These are phyloP conservation scores for Pangasianodon hypophthalmus DNA, from an alignment of 2,113 vertebrate genomes.

Conservation along the genomic window DNA sequence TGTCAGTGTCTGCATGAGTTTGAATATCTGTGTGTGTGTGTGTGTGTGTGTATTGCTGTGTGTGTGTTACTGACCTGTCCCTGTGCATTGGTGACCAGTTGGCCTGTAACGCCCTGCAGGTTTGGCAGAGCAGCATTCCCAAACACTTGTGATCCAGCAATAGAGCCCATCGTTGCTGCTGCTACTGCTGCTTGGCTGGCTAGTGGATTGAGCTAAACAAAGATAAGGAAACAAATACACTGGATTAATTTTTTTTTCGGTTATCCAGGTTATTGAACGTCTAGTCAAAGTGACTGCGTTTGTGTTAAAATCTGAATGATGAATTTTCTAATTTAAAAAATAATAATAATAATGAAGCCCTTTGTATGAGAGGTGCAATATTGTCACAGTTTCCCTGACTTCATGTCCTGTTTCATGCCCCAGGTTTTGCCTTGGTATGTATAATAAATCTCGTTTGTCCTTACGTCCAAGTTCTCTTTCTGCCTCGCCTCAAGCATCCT, in stretches of 20 bases:
- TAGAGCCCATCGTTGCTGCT: conserved; percentile 92
- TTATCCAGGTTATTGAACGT: background rate
- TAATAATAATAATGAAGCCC: background rate
- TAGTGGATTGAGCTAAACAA: conserved; percentile 89
- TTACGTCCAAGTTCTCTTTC: background rate
- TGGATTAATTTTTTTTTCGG: background rate
- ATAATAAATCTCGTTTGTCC: background rate
- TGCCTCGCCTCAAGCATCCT: background rate
- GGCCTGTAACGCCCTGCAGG: conserved; percentile 94
- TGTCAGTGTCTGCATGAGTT: background rate
- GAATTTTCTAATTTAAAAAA: background rate
- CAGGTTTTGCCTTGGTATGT: background rate
- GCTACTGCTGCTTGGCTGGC: conserved; percentile 92
- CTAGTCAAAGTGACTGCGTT: background rate
- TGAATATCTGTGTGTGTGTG: background rate
- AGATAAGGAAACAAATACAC: background rate
- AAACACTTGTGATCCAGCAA: conserved; percentile 93
- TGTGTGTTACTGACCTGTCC: conserved; percentile 88
- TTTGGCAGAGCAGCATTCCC: conserved; percentile 89
- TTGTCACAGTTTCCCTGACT: background rate
- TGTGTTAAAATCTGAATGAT: background rate
- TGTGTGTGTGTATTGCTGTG: background rate
- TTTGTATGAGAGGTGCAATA: background rate
- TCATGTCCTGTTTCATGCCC: background rate
- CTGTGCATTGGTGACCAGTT: conserved; percentile 99